These are phyloP conservation scores for Pachyseris speciosa DNA, from an alignment of 64 coral and sea anemone species.

Conservation along the genomic window DNA sequence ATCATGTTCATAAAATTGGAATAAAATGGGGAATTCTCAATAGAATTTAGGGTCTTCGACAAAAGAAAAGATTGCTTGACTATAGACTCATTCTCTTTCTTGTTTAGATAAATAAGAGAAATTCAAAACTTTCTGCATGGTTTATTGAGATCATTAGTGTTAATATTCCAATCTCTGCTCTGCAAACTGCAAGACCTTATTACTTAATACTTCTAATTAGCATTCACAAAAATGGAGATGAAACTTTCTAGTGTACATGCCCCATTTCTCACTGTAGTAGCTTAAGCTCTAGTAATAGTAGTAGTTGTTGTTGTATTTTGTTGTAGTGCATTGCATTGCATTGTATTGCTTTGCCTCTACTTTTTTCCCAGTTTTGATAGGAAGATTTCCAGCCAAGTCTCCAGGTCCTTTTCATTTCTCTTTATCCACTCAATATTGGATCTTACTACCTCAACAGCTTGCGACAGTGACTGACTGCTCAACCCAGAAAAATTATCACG, in stretches of 20 bases:
- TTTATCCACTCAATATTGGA: slow-evolving; percentile 39
- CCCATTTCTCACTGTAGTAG: no score
- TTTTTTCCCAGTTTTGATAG: background rate
- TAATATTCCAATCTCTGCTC: no score
- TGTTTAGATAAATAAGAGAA: no score
- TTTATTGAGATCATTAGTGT: no score
- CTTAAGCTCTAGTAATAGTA: background rate
- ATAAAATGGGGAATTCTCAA: background rate
- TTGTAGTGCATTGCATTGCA: background rate
- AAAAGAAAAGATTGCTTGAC: no score
- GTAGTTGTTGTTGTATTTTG: background rate
- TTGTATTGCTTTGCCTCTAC: background rate
- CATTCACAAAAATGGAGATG: no score
- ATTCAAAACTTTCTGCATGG: no score
- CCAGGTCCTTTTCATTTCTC: slow-evolving; percentile 53
- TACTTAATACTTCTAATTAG: no score
- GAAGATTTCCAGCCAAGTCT: slow-evolving; percentile 21
- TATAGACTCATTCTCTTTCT: no score
- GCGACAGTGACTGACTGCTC: slow-evolving; percentile 21
- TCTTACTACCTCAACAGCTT: slow-evolving; percentile 54
- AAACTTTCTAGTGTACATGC: no score
- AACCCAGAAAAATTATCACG: slow-evolving; percentile 23
- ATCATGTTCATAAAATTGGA: no score
- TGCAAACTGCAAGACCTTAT: no score
- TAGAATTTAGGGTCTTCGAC: background rate